phyloP scores from a whole-genome alignment of 2,797 vertebrate species.

The Anguilla marmorata region DNA sequence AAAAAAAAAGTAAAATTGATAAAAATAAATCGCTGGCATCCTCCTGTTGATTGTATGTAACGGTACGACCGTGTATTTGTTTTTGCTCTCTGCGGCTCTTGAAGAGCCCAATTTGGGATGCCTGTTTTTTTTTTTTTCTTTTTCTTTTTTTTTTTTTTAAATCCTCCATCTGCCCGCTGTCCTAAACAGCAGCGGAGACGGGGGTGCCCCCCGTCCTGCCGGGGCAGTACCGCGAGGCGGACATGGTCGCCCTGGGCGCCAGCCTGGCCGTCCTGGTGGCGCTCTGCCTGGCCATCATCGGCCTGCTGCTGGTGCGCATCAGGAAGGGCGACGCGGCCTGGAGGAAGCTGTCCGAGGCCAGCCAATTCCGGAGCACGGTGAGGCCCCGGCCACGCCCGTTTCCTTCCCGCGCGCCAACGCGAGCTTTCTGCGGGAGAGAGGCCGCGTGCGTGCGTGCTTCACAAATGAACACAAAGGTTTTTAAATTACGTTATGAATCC shows the following conservation, averaged over 20 bases:
- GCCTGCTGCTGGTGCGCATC: slow-evolving; percentile 57
- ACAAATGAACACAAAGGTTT: too few relatives aligned
- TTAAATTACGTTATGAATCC: neutral
- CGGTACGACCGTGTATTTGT: neutral
- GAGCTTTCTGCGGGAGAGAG: too few relatives aligned
- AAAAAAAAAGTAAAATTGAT: neutral
- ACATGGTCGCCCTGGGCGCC: slow-evolving; percentile 80
- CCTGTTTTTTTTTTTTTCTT: neutral
- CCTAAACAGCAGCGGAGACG: slow-evolving; percentile 36
- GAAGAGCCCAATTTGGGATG: too few relatives aligned
- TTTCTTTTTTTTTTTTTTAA: neutral
- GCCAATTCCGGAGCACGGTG: slow-evolving; percentile 66
- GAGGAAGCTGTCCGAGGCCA: slow-evolving; percentile 67
- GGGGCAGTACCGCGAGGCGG: slow-evolving; percentile 44
- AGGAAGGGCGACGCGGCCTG: slow-evolving; percentile 53
- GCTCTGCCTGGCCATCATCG: slow-evolving; percentile 69
- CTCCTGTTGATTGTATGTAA: neutral
- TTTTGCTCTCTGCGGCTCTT: neutral
- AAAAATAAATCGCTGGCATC: neutral
- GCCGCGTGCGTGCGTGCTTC: too few relatives aligned
- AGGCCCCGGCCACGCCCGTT: slow-evolving; percentile 33
- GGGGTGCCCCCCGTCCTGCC: slow-evolving; percentile 40
- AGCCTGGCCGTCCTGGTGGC: slow-evolving; percentile 73
- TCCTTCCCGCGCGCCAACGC: too few relatives aligned
- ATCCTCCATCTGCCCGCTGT: neutral